Base-by-base conservation (phyloP, 2,797 vertebrate species). In the Syngnathus rostellatus region DNA sequence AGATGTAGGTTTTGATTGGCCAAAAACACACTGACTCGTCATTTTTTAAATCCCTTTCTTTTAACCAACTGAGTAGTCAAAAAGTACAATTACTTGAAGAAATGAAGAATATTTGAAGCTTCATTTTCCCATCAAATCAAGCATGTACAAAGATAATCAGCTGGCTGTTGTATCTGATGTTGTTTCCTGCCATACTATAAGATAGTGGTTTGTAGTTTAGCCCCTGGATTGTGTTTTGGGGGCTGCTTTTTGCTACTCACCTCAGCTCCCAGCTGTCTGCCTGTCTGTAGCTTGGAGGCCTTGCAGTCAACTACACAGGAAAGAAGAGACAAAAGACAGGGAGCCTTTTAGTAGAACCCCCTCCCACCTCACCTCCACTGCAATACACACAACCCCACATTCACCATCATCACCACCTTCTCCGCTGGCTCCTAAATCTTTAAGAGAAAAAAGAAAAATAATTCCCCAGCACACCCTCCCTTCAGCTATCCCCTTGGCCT, bases 241-340 rank as follows among this genome's bases (percentile, higher is more conserved):
- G 69, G 75, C 76, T 72, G 67, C 72, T 71, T 72, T 76, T 77
- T 74, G 72, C 67, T 76, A 8, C 73, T 76, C 51, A 68, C 70
- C 77, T 73, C 75, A 58, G 65, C 67, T 84, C 77, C 79, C 81
- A 83, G 80, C 78, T 86, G 83, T 77, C 72, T 72, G 63, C 71
- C 77, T 69, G 79, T 87, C 87, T 86, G 53, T 87, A 81, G 85
- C 85, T 85, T 11, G 74, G 60, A 71, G 87, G 82, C 71, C 66
- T 80, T 70, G 68, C 71, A 84, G 79, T 80, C 77, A 78, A 81
- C 81, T 80, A 83, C 80, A 85, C 83, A 86, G 81, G 66, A 70
- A 79, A 76, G 78, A 86, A 59, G 81, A 86, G 81, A 86, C 85
- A 81, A 85, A 85, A 87, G 85, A 80, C 73, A 75, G 78, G 72